These are phyloP conservation scores for Nannospalax galili DNA, from an alignment of 2,113 vertebrate species.

Conservation along the genomic window DNA sequence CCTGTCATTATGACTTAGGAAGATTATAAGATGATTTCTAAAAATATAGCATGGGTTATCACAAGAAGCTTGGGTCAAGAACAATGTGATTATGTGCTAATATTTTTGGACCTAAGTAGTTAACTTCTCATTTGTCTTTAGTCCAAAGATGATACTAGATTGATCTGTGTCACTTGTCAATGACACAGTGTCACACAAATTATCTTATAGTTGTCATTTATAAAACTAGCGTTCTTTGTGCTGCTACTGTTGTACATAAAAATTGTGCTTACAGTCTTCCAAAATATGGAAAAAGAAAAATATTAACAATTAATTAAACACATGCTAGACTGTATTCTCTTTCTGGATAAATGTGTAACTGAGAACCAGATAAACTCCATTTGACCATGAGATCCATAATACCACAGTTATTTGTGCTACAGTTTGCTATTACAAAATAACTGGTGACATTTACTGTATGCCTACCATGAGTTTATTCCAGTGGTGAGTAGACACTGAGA, in stretches of 20 bases:
- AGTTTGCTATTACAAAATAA: not conserved
- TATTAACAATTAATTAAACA: not conserved
- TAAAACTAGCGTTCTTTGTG: not conserved
- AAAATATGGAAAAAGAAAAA: not conserved
- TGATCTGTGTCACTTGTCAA: not conserved
- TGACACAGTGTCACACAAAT: not conserved
- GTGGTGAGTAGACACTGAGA: not conserved
- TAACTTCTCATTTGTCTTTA: conserved; percentile 42
- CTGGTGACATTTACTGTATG: not conserved
- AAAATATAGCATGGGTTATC: conserved; percentile 63
- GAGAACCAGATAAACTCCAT: not conserved
- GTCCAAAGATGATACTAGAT: not conserved
- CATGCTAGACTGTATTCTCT: not conserved
- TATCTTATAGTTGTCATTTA: not conserved
- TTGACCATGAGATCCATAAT: not conserved
- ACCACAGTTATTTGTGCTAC: not conserved
- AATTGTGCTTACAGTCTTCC: not conserved
- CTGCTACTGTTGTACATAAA: not conserved
- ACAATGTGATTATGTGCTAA: conserved; percentile 48
- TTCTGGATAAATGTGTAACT: conserved; percentile 8
- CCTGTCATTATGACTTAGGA: conserved; percentile 65
- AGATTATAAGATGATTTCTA: conserved; percentile 64
- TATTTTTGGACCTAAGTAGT: conserved; percentile 38
- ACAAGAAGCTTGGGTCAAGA: conserved; percentile 55
- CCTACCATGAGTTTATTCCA: not conserved